Base-by-base conservation (phyloP, 1,140 invertebrate genomes). In the Lucilia sericata region DNA sequence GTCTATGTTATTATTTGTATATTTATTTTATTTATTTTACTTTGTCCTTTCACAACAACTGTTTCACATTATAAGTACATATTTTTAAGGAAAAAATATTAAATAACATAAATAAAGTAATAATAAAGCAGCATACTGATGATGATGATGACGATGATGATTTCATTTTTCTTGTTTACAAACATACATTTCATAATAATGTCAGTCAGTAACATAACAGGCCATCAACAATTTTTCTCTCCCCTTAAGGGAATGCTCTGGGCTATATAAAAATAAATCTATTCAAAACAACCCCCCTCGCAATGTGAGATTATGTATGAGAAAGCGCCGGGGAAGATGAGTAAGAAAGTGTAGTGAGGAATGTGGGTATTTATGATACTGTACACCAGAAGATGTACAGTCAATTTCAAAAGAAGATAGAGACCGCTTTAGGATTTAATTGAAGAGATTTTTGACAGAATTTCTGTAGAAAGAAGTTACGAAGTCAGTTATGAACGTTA, bases 201-300 rank as follows among this genome's bases (percentile, higher is more conserved):
- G 75, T 78, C 75, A 78, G 75, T 78, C 36, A 78, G 75, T 78
- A 78, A 78, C 36, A 78, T 78, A 70, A 70, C 65, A 70, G 65
- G 1, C 65, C 65, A 21, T 21, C 65, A 70, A 70, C n/a, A 70
- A 70, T 21, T 21, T n/a, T 8, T 25, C n/a, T 70, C 65, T 30
- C 25, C 3, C 65, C 65, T 12, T 70, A 2, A 47, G 7, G 17
- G n/a, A 19, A 49, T n/a, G 34, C 75, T 34, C 1, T 13, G 36
- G 75, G 75, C 34, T n/a, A 49, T 21, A 25, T 3, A 70, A 70
- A 70, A 25, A 70, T 25, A 21, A 21, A 21, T 70, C 36, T 47
- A 19, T 10, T 17, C 74, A 75, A 47, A 78, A 70, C 65, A 70
- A 70, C 65, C 65, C 75, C 8, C 5, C 21, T 19, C 14, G 13